Base-by-base conservation (phyloP, 2,888 invertebrate species). In the Archips crataeganus region DNA sequence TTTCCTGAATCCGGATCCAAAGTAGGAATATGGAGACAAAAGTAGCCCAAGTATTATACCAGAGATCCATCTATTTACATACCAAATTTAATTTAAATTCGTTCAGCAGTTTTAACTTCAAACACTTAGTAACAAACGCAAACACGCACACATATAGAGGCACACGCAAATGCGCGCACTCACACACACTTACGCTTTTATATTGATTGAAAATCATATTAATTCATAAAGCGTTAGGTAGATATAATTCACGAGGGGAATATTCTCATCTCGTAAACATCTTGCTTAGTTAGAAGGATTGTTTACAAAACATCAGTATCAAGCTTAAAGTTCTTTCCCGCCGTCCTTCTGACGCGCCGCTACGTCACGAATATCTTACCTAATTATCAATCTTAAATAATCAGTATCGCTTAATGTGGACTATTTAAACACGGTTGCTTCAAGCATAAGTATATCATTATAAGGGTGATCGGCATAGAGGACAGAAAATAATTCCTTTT, bases 311-410 rank as follows among this genome's bases (percentile, higher is more conserved):
- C 23, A 23, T 45, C 45, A 54, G 36, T 34, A 51, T 68, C 34
- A 34, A n/a, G 23, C 54, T 51, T 51, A 6, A 65, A 65, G 51
- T 65, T 51, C 5, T 51, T 65, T 65, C 51, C 64, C 51, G 47
- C 36, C 67, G 49, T 47, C 60, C 36, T 32, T 34, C 11, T 72
- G 62, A 72, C 11, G 63, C 68, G 64, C 47, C 49, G 1, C 13
- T 47, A 59, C 68, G 63, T 73, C 73, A 68, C 39, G 13, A 39
- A 67, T 54, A 54, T 49, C 13, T 62, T 34, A 36, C 39, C 62
- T 11, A 68, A 73, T 73, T 54, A 73, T 73, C 63, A 68, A 63
- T 63, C 45, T 54, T 63, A 39, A 60, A 15, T 57, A 60, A 36
- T 57, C 47, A 47, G 54, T 69, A 72, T 68, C 72, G 62, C 54